Base-by-base conservation (phyloP, 2,797 vertebrate species). In the Parauchenoglanis ngamensis region DNA sequence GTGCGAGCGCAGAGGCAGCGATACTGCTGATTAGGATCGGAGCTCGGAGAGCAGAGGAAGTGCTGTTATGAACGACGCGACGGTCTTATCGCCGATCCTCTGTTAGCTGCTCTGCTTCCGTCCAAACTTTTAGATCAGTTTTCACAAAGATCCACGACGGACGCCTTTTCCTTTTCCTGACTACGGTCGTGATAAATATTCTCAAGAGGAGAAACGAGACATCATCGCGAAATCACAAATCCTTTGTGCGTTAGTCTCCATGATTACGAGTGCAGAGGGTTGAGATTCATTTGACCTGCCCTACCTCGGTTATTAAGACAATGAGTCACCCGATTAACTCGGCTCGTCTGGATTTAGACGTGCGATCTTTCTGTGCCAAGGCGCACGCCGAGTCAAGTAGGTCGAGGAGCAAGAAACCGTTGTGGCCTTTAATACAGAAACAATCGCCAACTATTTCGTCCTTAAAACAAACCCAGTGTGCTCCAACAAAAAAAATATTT, bases 301-400 rank as follows among this genome's bases (percentile, higher is more conserved):
- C 91, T 81, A 90, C 90, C 63, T 78, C 87, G 86, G 93, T 91
- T 92, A 94, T 94, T 93, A 93, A 93, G 92, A 94, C 93, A 92
- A 61, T 40, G 76, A 77, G 83, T 54, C 56, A 86, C 75, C 85
- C 59, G 86, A 90, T 88, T 31, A 70, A 23, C 52, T 79, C 25
- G 31, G 49, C 31, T 56, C 10, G n/a, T 25, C 49, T 46, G 81
- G 72, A 84, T 56, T 83, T 83, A 83, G 31, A 83, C 1, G 23
- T 0, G 46, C 35, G 23, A 78, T 70, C 86, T 87, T 87, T 87
- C 80, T 44, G 65, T 49, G 73, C 81, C 81, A 76, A 28, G 46
- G 12, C 46, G 54, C 70, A 83, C 81, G 52, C 73, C 31, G 17
- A 79, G 73, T 83, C 76, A 4, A 77, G 68, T 19, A 25, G 25